phyloP scores from a whole-genome alignment of 2,888 invertebrate species.

The Platycheirus rosarum region DNA sequence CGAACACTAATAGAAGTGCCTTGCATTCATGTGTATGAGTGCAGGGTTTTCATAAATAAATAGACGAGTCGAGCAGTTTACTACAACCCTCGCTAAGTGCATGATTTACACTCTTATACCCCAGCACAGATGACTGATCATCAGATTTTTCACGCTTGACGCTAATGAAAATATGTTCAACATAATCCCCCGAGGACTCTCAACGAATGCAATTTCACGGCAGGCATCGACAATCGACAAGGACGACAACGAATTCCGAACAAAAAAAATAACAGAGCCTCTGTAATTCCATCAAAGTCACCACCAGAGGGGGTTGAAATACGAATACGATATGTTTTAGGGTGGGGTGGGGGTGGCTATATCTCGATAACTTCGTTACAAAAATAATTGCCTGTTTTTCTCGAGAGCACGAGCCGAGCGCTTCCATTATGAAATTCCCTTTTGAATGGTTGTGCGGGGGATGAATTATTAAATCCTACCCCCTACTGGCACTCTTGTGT shows the following conservation, averaged over 20 bases:
- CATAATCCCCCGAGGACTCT: slow-evolving; percentile 63
- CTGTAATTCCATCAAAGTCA: slow-evolving; percentile 46
- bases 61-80: slow-evolving; percentile 44
- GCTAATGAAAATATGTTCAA: slow-evolving; percentile 73
- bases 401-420: background rate
- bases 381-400: slow-evolving; percentile 60
- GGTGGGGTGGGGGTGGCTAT: slow-evolving; percentile 50
- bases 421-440: background rate
- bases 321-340: background rate
- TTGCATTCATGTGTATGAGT: slow-evolving; percentile 9
- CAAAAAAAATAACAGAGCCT: slow-evolving; percentile 12
- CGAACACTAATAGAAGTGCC: background rate
- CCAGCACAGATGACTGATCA: slow-evolving; percentile 67
- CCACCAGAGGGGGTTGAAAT: slow-evolving; percentile 36
- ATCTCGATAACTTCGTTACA: slow-evolving; percentile 63
- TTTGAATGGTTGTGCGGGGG: background rate
- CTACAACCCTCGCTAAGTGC: slow-evolving; percentile 64
- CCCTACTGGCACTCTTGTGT: background rate
- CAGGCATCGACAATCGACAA: slow-evolving; percentile 58
- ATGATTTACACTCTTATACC: slow-evolving; percentile 64
- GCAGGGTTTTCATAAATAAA: slow-evolving; percentile 62
- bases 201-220: slow-evolving; percentile 66
- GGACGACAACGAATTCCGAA: slow-evolving; percentile 42
- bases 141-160: slow-evolving; percentile 74
- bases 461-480: background rate